A percentile compares a stretch with the other conserved stretches of the same genome.
Evolutionary conservation across 2,888 invertebrate species (phyloP).

Genomic region (Stegophylla sp.): DNA sequence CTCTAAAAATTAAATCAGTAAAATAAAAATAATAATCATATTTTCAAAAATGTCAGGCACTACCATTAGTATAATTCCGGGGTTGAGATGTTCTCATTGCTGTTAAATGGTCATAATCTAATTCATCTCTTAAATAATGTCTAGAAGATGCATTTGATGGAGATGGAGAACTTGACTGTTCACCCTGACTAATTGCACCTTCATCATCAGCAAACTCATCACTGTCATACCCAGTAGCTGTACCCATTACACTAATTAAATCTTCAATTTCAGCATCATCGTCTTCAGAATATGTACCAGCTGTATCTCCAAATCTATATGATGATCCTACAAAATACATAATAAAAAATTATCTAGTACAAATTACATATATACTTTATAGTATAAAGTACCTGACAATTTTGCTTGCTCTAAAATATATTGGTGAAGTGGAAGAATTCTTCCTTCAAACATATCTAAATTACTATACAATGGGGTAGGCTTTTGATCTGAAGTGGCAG

Average conservation of each 20-base stretch:
- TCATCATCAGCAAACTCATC: slow-evolving; percentile 71
- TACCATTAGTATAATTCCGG: slow-evolving; percentile 49
- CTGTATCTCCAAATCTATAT: slow-evolving; percentile 38
- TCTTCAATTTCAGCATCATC: slow-evolving; percentile 56
- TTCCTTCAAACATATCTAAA: slow-evolving; percentile 67
- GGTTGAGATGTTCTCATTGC: slow-evolving; percentile 55
- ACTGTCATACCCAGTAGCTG: slow-evolving; percentile 66
- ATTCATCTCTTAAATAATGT: slow-evolving; percentile 58
- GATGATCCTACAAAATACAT: slow-evolving; percentile 19
- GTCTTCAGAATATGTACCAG: slow-evolving; percentile 49
- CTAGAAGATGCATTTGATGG: slow-evolving; percentile 54
- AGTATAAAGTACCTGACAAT: slow-evolving; percentile 69
- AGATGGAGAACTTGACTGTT: slow-evolving; percentile 55
- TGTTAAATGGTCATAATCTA: slow-evolving; percentile 55
- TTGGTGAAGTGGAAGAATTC: slow-evolving; percentile 83
- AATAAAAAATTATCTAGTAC: neutral
- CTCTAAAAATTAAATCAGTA: slow-evolving; percentile 51
- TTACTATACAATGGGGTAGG: slow-evolving; percentile 63
- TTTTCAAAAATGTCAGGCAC: neutral
- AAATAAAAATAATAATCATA: neutral
- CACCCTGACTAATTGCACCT: slow-evolving; percentile 63
- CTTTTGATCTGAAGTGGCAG: slow-evolving; percentile 54
- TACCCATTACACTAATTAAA: slow-evolving; percentile 52
- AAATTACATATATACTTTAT: neutral
- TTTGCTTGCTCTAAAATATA: slow-evolving; percentile 88